These are phyloP conservation scores for Diceros bicornis DNA, from an alignment of 2,797 vertebrate species.

Conservation along the genomic window DNA sequence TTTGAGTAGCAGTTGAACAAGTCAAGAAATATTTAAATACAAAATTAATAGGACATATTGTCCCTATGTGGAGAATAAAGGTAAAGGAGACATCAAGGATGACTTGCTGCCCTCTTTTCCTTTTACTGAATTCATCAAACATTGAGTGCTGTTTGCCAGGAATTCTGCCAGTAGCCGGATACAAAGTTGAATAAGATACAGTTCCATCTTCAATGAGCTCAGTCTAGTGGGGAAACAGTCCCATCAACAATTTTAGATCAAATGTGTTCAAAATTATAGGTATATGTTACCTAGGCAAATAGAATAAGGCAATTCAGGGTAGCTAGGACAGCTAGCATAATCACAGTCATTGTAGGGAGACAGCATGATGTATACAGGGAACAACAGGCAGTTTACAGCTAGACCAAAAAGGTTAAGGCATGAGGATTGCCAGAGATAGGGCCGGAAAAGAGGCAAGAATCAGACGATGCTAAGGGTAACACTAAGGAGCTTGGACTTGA, in stretches of 20 bases:
- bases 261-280: not conserved
- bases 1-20: not conserved
- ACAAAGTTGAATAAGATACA: not conserved
- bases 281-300: not conserved
- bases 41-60: not conserved
- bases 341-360: not conserved
- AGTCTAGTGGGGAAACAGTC: not conserved
- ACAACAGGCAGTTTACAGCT: not conserved
- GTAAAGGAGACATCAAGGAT: not conserved
- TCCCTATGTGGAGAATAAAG: not conserved
- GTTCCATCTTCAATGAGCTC: not conserved
- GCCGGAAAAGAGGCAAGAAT: not conserved
- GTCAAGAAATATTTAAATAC: not conserved
- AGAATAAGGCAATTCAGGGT: not conserved
- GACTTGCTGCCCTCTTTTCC: not conserved
- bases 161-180: not conserved
- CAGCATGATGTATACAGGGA: not conserved
- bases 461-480: not conserved
- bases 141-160: not conserved
- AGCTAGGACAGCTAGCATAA: not conserved
- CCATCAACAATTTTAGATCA: not conserved
- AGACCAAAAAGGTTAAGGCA: not conserved
- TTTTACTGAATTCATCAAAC: not conserved
- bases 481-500: not conserved
- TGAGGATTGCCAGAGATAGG: not conserved